phyloP scores from a whole-genome alignment of 2,113 vertebrate species.

The Sylvia atricapilla region DNA sequence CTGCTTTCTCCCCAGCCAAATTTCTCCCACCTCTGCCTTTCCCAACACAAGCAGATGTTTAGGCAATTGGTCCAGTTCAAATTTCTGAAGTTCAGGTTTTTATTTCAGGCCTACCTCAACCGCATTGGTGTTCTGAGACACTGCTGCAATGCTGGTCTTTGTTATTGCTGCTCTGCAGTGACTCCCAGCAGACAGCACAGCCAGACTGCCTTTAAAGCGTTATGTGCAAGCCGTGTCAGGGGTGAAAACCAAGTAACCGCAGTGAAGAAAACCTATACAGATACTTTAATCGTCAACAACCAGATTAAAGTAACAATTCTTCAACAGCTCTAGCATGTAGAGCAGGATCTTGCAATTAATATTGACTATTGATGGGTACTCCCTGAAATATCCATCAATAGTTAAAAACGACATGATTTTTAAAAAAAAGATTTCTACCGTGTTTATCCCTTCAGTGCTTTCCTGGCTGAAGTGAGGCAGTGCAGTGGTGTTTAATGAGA shows the following conservation, averaged over 20 bases:
- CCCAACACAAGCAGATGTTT: accelerated
- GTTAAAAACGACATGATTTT: accelerated
- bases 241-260: background rate
- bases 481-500: background rate
- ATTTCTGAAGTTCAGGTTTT: background rate
- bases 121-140: background rate
- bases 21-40: background rate
- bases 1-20: background rate
- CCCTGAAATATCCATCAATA: background rate
- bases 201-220: background rate
- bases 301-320: background rate
- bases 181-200: background rate
- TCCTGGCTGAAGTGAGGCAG: background rate
- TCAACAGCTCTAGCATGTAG: background rate
- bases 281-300: background rate
- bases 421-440: accelerated
- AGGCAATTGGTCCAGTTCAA: background rate
- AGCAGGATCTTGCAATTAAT: background rate
- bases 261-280: background rate
- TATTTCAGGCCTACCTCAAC: background rate
- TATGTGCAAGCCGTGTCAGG: background rate
- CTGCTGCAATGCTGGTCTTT: background rate
- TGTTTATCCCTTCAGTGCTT: background rate
- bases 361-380: background rate
- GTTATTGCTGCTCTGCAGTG: background rate